Evolutionary conservation across 2,888 invertebrate species (phyloP).

Genomic region (Lasioglossum oenotherae): DNA sequence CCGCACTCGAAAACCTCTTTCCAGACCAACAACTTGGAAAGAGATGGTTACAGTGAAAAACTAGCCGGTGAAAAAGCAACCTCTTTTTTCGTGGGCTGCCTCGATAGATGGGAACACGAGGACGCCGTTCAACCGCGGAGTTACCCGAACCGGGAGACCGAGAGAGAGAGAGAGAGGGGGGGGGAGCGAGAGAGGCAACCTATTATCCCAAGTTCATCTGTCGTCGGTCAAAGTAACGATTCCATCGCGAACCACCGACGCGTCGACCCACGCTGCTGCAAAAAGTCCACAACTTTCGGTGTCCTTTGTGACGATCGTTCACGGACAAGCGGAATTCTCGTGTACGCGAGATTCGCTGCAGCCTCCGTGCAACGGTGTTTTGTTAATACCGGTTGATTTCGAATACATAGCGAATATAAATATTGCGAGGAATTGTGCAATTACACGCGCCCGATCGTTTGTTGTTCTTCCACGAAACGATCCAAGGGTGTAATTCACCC

Average conservation of each 20-base stretch:
- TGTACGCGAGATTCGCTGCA: not conserved
- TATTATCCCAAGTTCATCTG: constrained; percentile 9
- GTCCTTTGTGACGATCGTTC: not conserved
- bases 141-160: not conserved
- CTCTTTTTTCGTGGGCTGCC: not conserved
- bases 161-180: not conserved
- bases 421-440: not conserved
- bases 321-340: not conserved
- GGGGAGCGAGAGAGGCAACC: not conserved
- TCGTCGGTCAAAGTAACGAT: constrained; percentile 1
- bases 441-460: not conserved
- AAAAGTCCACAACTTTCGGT: not conserved
- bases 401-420: not conserved
- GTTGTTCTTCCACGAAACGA: not conserved
- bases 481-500: not conserved
- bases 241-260: not conserved
- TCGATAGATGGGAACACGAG: constrained; percentile 4
- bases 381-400: not conserved
- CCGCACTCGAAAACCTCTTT: constrained; percentile 56
- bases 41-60: constrained; percentile 41
- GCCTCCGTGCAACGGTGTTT: not conserved
- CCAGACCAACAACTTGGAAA: constrained; percentile 56
- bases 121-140: not conserved
- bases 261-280: not conserved
- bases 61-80: constrained; percentile 22